phyloP scores from a whole-genome alignment of 2,113 vertebrate genomes.

The Abramis brama region DNA sequence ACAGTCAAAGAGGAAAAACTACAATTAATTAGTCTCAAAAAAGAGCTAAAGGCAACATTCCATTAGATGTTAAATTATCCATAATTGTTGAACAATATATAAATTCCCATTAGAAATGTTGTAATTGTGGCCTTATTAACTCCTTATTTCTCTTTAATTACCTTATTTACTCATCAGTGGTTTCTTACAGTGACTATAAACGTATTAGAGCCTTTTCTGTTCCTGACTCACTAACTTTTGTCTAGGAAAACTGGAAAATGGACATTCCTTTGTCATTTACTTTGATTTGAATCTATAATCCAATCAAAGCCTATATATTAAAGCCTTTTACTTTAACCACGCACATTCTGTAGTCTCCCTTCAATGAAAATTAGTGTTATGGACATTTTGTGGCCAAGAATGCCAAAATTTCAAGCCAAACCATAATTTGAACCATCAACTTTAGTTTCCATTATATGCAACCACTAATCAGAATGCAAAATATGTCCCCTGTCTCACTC shows the following conservation, averaged over 20 bases:
- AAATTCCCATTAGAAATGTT: neutral
- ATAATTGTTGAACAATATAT: neutral
- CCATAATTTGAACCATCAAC: slow-evolving; percentile 66
- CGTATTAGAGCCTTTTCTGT: neutral
- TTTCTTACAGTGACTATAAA: neutral
- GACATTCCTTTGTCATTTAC: neutral
- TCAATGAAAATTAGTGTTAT: slow-evolving; percentile 37
- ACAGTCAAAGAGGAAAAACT: neutral
- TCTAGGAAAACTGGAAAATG: slow-evolving; percentile 3
- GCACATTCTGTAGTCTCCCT: neutral
- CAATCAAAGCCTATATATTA: neutral
- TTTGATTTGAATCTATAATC: neutral
- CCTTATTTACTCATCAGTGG: neutral
- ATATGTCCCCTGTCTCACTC: slow-evolving; percentile 54
- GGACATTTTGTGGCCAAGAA: slow-evolving; percentile 54
- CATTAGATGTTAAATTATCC: neutral
- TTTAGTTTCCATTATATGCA: slow-evolving; percentile 62
- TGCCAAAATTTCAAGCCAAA: slow-evolving; percentile 61
- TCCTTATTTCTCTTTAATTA: no score
- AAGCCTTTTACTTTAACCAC: slow-evolving; percentile 3
- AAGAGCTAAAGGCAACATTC: neutral
- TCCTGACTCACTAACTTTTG: neutral
- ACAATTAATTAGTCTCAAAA: neutral
- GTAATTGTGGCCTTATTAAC: neutral
- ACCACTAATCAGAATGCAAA: slow-evolving; percentile 63